Percentiles rank a stretch among this genome's conserved stretches.
These are phyloP conservation scores for Griposia aprilina DNA, from an alignment of 2,888 invertebrate genomes.

Conservation along the genomic window DNA sequence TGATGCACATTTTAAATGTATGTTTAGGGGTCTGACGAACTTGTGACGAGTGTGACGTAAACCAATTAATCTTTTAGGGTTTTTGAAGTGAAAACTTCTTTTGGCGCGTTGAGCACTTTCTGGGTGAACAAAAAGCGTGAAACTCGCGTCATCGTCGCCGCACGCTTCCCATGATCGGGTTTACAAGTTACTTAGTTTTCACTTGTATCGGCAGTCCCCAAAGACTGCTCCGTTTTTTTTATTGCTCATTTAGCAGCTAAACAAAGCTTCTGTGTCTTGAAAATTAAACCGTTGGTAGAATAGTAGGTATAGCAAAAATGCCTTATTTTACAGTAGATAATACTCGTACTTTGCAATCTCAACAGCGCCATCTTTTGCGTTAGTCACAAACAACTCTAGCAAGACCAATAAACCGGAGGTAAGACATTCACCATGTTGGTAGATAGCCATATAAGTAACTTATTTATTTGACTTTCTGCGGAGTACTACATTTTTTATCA, in stretches of 20 bases:
- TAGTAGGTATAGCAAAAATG: not conserved
- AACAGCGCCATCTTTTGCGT: not conserved
- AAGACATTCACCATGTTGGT: not conserved
- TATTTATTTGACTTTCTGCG: not conserved
- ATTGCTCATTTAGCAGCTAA: not conserved
- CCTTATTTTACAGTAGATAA: not conserved
- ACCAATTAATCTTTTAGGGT: not conserved
- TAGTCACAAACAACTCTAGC: not conserved
- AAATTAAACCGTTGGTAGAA: not conserved
- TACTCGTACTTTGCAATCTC: not conserved
- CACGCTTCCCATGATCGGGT: too few relatives aligned
- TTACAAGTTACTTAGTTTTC: too few relatives aligned
- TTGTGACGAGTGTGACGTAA: not conserved
- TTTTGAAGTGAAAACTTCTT: too few relatives aligned
- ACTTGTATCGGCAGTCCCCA: too few relatives aligned
- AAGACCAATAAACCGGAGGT: not conserved
- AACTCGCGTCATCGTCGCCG: too few relatives aligned
- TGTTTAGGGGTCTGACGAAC: not conserved
- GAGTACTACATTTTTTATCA: not conserved
- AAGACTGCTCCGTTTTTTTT: too few relatives aligned
- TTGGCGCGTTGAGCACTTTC: too few relatives aligned
- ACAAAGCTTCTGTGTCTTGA: not conserved
- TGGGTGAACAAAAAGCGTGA: too few relatives aligned
- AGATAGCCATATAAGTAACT: slow-evolving; percentile 9
- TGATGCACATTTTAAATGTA: too few relatives aligned